Base-by-base conservation (phyloP, 1,140 invertebrate species). In the Uloborus diversus region DNA sequence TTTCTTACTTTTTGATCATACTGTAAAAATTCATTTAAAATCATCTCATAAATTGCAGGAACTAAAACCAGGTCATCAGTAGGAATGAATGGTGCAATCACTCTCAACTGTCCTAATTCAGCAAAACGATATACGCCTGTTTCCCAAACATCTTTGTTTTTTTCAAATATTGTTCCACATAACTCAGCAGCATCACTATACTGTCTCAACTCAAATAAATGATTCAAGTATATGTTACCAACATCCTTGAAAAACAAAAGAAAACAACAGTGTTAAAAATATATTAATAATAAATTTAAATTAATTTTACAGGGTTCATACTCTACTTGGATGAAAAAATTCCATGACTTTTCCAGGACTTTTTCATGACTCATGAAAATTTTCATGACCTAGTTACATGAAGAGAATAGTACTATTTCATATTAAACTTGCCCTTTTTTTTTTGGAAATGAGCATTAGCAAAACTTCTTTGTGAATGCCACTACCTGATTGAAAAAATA, bases 41-140 rank as follows among this genome's bases (percentile, higher is more conserved):
- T 94, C 90, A 96, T 93, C 88, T 99, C 97, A 87, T 99, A 99
- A 78, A 97, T 93, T 47, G 94, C 90, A 0, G 94, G 91, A 86
- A 92, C 92, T 14, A 99, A 88, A 32, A 23, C 20, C n/a, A n/a
- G n/a, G 47, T 53, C 49, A 25, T 33, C 57, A 14, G 35, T 65
- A 3, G 91, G 91, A 56, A 99, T 88, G 87, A 96, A 97, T 0
- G 92, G 89, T 84, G 94, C 94, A 13, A 99, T 91, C 2, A 93
- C 91, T 83, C 94, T 88, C 11, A 99, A 86, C 83, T 97, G 93
- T 82, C 94, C 91, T 4, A 93, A 91, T 83, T 91, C 90, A 11
- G 92, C 92, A 89, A 99, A 99, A 87, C 96, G 95, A 71, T 93
- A 92, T 30, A 99, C 90, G 87, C 97, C 93, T 84, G 93, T 93